A percentile compares a stretch with the other conserved stretches of the same genome.
Conservation (phyloP, 2,888 invertebrate species). For the Altica lythri region DNA sequence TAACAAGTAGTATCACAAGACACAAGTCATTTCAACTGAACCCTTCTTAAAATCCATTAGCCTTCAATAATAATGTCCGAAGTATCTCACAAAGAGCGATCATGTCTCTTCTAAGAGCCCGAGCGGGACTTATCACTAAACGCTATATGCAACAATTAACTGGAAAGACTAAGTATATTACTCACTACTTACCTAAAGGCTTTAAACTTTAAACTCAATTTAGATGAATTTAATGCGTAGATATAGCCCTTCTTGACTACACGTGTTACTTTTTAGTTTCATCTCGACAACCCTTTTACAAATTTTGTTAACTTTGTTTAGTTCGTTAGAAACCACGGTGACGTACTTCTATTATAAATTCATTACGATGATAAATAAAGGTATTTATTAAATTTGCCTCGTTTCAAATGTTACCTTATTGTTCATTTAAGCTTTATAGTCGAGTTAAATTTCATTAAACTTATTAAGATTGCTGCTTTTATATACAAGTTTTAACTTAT, state of each 20-base stretch:
- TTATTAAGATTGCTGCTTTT: too few species aligned
- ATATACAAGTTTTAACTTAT: too few species aligned
- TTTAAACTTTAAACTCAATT: conserved; percentile 58
- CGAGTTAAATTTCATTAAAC: too few species aligned
- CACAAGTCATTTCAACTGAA: conserved; percentile 49
- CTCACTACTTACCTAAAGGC: conserved; percentile 56
- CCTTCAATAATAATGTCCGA: conserved; percentile 59
- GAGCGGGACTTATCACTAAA: conserved; percentile 55
- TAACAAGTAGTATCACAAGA: conserved; percentile 26
- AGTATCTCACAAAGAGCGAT: conserved; percentile 57
- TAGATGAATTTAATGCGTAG: conserved; percentile 45
- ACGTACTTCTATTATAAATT: too few species aligned
- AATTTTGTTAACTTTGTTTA: too few species aligned
- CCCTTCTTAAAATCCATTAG: conserved; percentile 60
- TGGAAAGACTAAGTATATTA: conserved; percentile 58
- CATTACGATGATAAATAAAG: too few species aligned
- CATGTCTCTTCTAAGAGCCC: conserved; percentile 58
- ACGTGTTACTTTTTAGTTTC: too few species aligned
- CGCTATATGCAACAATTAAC: conserved; percentile 57
- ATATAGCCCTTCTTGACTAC: conserved; percentile 25
- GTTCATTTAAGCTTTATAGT: too few species aligned
- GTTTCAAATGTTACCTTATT: too few species aligned
- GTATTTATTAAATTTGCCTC: too few species aligned
- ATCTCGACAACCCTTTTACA: too few species aligned
- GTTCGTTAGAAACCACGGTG: too few species aligned